These are phyloP conservation scores for Schizaphis graminum DNA, from an alignment of 2,888 invertebrate genomes.

Conservation along the genomic window DNA sequence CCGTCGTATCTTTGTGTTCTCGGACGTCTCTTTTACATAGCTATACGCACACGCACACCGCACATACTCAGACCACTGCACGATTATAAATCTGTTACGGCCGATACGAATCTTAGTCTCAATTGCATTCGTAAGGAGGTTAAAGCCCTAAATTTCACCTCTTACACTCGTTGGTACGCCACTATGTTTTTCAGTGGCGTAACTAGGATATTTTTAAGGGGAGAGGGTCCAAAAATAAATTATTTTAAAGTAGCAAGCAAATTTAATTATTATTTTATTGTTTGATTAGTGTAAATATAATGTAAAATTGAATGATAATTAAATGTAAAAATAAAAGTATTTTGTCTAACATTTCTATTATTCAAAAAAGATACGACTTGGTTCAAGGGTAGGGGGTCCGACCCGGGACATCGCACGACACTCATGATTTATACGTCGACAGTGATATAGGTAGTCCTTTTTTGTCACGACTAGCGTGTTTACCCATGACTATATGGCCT, in stretches of 20 bases:
- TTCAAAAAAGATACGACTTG: no score
- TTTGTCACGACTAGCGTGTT: not conserved
- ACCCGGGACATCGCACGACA: not conserved
- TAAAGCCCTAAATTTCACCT: not conserved
- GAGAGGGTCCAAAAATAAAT: no score
- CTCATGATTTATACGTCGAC: not conserved
- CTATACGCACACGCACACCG: not conserved
- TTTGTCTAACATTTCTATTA: no score
- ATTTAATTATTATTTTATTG: no score
- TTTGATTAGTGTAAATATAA: no score
- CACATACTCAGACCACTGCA: not conserved
- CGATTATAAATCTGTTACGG: not conserved
- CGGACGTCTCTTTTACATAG: not conserved
- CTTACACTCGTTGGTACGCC: not conserved
- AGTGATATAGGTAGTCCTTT: not conserved
- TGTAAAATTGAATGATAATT: no score
- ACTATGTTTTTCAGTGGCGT: no score
- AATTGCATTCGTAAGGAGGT: not conserved
- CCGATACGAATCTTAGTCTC: not conserved
- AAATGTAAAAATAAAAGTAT: no score
- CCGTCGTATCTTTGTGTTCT: not conserved
- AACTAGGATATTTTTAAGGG: no score
- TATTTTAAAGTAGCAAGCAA: no score
- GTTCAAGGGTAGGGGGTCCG: no score
- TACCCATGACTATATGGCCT: not conserved